Percentiles rank a stretch among this genome's conserved stretches.
Evolutionary conservation across 2,888 invertebrate species (phyloP).

Genomic region (Rhagium mordax): DNA sequence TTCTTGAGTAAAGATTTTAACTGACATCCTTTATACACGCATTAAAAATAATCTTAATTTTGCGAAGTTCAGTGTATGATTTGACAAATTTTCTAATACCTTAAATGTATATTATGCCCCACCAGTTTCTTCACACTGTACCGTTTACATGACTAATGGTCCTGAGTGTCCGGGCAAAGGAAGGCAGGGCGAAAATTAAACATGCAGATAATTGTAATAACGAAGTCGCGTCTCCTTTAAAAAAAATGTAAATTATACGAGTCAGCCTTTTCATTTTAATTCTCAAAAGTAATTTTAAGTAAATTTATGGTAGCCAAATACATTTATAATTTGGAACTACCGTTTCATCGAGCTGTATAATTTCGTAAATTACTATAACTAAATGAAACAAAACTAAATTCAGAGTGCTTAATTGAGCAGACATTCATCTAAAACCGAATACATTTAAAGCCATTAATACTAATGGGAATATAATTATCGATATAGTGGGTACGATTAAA

Average conservation of each 20-base stretch:
- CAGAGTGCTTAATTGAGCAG: conserved; percentile 50
- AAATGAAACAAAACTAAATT: conserved; percentile 54
- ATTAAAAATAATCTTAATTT: too few relatives aligned
- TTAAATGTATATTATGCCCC: not conserved
- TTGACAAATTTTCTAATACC: too few relatives aligned
- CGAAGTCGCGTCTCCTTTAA: not conserved
- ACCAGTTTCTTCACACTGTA: not conserved
- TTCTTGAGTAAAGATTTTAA: too few relatives aligned
- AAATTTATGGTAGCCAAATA: conserved; percentile 50
- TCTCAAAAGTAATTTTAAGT: conserved; percentile 42
- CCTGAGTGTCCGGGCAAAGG: not conserved
- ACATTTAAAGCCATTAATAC: conserved; percentile 59
- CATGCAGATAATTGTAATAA: conserved; percentile 30
- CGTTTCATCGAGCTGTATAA: conserved; percentile 47
- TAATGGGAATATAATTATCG: conserved; percentile 58
- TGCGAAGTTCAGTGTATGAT: too few relatives aligned
- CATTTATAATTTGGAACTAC: conserved; percentile 50
- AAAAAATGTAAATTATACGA: conserved; percentile 31
- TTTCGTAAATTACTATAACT: conserved; percentile 52
- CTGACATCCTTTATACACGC: too few relatives aligned
- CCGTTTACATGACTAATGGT: not conserved
- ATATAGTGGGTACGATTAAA: conserved; percentile 49
- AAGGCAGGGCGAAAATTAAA: conserved; percentile 17
- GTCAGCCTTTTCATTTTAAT: conserved; percentile 38
- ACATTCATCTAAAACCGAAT: conserved; percentile 58